Evolutionary conservation across 2,113 vertebrate genomes (phyloP).

Genomic region (Nothoprocta perdicaria): DNA sequence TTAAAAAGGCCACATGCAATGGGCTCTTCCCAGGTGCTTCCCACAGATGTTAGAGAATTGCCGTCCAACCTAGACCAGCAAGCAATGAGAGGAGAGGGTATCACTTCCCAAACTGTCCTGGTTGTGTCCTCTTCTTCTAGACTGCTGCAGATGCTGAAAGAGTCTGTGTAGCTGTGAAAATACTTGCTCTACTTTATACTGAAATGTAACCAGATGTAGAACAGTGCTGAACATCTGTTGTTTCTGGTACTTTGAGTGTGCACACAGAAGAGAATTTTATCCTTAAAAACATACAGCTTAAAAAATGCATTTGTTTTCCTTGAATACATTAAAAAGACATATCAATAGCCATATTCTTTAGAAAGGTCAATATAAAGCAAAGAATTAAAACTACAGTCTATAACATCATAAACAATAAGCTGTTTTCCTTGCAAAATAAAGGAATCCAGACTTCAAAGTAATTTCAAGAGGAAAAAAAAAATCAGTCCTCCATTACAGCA

Average conservation of each 20-base stretch:
- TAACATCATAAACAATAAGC: neutral
- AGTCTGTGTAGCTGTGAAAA: neutral
- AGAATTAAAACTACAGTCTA: neutral
- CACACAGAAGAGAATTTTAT: neutral
- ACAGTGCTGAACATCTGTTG: neutral
- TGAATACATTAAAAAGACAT: neutral
- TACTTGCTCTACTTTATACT: neutral
- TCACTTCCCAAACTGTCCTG: neutral
- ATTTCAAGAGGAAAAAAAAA: neutral
- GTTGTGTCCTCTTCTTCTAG: neutral
- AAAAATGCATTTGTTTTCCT: neutral
- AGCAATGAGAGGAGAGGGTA: rapidly evolving
- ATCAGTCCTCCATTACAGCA: neutral
- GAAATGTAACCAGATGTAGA: neutral
- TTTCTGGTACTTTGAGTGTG: neutral
- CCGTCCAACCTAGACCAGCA: neutral
- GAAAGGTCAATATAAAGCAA: neutral
- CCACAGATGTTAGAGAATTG: neutral
- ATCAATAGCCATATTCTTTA: neutral
- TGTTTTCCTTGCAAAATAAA: neutral
- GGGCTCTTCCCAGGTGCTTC: neutral
- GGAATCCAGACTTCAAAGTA: neutral
- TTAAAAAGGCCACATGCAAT: neutral
- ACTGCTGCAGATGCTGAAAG: neutral
- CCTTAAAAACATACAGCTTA: neutral